Conservation (phyloP, 30 jellyfish, hydroid and myxozoan genomes). For the Aurelia aurita complex sp. Pacific region DNA sequence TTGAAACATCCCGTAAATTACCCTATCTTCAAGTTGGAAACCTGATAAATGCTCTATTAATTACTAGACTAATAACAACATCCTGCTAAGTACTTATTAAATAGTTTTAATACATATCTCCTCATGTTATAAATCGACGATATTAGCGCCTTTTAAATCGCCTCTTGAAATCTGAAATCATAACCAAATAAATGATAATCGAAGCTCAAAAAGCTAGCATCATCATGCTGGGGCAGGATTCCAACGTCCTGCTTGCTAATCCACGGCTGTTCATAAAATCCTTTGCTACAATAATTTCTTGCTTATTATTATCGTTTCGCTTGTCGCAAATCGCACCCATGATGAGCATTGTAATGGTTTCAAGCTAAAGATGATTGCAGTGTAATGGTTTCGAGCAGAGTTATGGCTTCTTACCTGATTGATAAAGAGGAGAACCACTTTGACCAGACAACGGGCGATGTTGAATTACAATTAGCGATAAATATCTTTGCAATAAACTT, state of each 20-base stretch:
- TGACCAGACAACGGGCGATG: slow-evolving; percentile 1
- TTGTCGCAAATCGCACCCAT: too few species aligned
- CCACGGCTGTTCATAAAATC: neutral
- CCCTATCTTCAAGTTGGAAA: neutral
- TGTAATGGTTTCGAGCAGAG: neutral
- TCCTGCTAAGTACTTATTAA: slow-evolving; percentile 33
- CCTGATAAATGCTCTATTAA: slow-evolving; percentile 6
- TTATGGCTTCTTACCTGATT: neutral
- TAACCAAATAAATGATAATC: too few species aligned
- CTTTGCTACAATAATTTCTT: too few species aligned
- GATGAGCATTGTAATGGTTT: too few species aligned
- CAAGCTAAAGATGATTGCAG: too few species aligned
- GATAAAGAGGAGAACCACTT: neutral
- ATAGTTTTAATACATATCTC: neutral
- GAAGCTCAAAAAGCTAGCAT: too few species aligned
- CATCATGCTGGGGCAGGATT: neutral
- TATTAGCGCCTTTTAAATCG: neutral
- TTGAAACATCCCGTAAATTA: neutral
- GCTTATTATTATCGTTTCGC: too few species aligned
- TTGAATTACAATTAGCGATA: slow-evolving; percentile 58
- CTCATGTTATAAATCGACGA: neutral
- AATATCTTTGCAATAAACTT: slow-evolving; percentile 52
- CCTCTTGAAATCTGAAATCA: neutral
- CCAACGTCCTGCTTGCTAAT: neutral
- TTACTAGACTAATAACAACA: slow-evolving; percentile 11